phyloP scores from a whole-genome alignment of 2,888 invertebrate species.

The Troides oblongomaculatus region DNA sequence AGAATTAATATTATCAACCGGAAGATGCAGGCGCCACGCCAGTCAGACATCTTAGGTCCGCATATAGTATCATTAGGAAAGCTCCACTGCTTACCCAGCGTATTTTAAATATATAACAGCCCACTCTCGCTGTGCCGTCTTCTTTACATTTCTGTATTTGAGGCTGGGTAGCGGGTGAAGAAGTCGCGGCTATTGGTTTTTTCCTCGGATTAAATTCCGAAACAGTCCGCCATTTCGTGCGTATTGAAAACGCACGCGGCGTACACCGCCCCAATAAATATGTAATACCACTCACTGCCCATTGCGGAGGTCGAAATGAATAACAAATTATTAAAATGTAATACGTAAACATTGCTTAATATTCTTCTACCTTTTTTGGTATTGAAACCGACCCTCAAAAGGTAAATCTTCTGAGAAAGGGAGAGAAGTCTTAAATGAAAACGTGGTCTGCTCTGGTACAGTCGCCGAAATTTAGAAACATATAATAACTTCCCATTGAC shows the following conservation, averaged over 20 bases:
- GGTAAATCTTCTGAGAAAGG: not conserved
- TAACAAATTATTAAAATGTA: slow-evolving; percentile 9
- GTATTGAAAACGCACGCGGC: slow-evolving; percentile 30
- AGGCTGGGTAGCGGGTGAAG: slow-evolving; percentile 43
- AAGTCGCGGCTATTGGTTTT: slow-evolving; percentile 44
- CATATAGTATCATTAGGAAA: too few species aligned
- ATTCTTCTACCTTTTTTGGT: too few species aligned
- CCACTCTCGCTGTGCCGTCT: slow-evolving; percentile 30
- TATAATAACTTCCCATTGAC: too few species aligned
- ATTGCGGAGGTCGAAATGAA: not conserved
- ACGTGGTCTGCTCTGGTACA: too few species aligned
- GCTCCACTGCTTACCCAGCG: too few species aligned
- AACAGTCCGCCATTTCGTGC: slow-evolving; percentile 37
- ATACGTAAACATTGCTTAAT: not conserved
- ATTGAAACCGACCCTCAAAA: not conserved
- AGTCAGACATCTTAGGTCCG: too few species aligned
- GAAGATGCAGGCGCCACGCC: too few species aligned
- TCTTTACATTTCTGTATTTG: slow-evolving; percentile 31
- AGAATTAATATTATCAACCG: too few species aligned
- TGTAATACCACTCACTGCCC: slow-evolving; percentile 7
- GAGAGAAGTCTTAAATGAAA: too few species aligned
- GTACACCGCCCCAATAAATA: slow-evolving; percentile 29
- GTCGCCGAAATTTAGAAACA: too few species aligned
- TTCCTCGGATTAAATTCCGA: slow-evolving; percentile 48
- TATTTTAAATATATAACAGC: not conserved